These are phyloP conservation scores for Romanogobio albipinnatus DNA, from an alignment of 2,113 vertebrate species.

Conservation along the genomic window DNA sequence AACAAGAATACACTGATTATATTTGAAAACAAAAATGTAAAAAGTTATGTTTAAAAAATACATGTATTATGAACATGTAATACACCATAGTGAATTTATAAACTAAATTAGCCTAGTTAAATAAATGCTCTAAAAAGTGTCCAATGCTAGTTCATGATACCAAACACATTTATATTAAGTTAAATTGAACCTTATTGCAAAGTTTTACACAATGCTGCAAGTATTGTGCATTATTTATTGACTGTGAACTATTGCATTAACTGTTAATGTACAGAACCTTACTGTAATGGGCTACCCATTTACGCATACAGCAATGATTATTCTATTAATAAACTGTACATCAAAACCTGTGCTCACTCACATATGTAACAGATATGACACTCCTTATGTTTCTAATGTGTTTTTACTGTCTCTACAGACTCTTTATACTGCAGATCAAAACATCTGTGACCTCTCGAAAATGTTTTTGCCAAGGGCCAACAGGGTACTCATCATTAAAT, in stretches of 20 bases:
- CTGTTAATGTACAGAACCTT: not conserved
- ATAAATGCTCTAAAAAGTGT: not conserved
- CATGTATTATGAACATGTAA: too few species aligned
- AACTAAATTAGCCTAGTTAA: too few species aligned
- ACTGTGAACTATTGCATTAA: not conserved
- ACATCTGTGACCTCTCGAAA: constrained; percentile 52
- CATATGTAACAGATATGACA: not conserved
- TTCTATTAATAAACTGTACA: not conserved
- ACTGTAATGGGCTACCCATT: not conserved
- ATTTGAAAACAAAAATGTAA: too few species aligned
- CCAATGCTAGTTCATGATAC: not conserved
- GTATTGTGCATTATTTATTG: not conserved
- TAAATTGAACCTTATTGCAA: not conserved
- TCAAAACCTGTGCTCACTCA: not conserved
- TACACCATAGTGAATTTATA: too few species aligned
- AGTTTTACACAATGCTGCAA: not conserved
- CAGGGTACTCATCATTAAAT: constrained; percentile 54
- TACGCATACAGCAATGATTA: not conserved
- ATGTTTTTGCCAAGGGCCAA: constrained; percentile 17
- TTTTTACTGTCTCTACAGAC: constrained; percentile 17
- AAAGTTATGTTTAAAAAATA: too few species aligned
- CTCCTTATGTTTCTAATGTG: constrained; percentile 25
- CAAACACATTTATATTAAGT: too few species aligned
- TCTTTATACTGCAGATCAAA: constrained; percentile 27
- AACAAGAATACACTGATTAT: too few species aligned